Conservation (phyloP, 2,797 vertebrate genomes). For the Gallirallus australis region DNA sequence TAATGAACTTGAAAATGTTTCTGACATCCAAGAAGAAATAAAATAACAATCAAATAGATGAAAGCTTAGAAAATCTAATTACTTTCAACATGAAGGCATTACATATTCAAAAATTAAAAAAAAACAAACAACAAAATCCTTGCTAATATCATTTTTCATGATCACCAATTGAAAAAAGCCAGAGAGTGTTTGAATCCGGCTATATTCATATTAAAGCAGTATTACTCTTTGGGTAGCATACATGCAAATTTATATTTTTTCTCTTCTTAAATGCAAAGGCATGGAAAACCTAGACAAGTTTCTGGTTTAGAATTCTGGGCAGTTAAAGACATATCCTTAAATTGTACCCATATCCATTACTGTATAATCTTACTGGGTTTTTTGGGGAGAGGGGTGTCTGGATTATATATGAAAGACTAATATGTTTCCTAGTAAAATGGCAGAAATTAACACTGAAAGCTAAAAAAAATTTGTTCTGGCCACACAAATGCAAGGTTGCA, state of each 20-base stretch:
- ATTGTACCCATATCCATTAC: background rate
- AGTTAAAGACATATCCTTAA: background rate
- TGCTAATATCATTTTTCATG: background rate
- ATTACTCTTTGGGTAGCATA: background rate
- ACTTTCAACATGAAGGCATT: background rate
- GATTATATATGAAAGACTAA: background rate
- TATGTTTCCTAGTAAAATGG: background rate
- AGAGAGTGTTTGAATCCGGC: background rate
- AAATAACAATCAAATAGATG: background rate
- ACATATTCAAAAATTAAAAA: background rate
- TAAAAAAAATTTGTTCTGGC: background rate
- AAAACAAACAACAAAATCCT: background rate
- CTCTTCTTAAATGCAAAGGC: background rate
- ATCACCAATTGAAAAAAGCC: background rate
- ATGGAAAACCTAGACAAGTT: background rate
- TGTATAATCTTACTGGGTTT: background rate
- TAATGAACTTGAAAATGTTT: background rate
- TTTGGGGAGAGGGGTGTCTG: too few relatives aligned
- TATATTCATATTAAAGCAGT: background rate
- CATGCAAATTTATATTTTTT: background rate
- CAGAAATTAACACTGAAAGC: background rate
- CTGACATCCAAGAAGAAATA: background rate
- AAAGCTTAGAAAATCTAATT: background rate
- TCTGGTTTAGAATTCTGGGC: background rate
- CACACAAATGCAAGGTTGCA: background rate